phyloP scores from a whole-genome alignment of 2,113 vertebrate genomes.

The Thryonomys swinderianus region DNA sequence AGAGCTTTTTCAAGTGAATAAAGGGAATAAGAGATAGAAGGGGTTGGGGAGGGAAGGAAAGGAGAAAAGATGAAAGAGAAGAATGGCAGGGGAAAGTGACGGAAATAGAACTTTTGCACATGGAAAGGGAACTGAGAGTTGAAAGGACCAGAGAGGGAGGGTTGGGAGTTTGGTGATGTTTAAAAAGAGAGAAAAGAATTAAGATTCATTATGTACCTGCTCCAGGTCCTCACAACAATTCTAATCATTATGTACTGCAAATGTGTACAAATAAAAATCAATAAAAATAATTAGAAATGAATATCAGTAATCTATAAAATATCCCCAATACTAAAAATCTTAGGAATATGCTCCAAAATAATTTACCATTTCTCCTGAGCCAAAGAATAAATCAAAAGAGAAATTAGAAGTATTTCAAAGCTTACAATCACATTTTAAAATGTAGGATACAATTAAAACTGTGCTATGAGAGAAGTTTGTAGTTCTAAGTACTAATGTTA shows the following conservation, averaged over 20 bases:
- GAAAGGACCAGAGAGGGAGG: background rate
- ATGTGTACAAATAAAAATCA: background rate
- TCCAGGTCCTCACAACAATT: background rate
- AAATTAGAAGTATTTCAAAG: slow-evolving; percentile 27
- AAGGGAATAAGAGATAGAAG: background rate
- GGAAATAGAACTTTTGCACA: background rate
- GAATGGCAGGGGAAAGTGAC: background rate
- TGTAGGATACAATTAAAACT: background rate
- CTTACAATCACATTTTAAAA: background rate
- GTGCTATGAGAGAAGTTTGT: background rate
- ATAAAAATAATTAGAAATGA: slow-evolving; percentile 7
- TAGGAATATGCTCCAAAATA: background rate
- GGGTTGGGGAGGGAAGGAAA: background rate
- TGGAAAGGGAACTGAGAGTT: background rate
- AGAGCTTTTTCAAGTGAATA: background rate
- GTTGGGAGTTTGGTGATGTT: background rate
- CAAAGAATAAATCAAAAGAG: slow-evolving; percentile 6
- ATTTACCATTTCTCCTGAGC: background rate
- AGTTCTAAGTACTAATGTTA: slow-evolving; percentile 25
- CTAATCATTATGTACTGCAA: background rate
- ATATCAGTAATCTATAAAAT: background rate
- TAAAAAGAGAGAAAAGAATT: background rate
- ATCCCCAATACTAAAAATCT: background rate
- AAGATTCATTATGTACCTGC: background rate
- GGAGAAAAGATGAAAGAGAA: background rate